phyloP scores from a whole-genome alignment of 2,888 invertebrate species.

The Anticlea derivata region DNA sequence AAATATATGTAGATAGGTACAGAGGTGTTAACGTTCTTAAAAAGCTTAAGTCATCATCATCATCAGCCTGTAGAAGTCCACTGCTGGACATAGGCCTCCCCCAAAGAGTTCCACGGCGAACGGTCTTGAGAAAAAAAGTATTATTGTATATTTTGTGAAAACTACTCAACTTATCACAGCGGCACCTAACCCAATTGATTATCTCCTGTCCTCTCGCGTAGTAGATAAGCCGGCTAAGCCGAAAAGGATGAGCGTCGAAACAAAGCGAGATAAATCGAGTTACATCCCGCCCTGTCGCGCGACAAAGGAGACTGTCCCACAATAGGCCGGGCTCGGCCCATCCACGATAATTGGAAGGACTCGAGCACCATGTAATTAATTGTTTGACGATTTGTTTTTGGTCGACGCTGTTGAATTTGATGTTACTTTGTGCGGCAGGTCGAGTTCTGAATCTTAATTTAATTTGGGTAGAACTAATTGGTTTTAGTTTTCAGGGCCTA shows the following conservation, averaged over 20 bases:
- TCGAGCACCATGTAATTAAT: conserved; percentile 32
- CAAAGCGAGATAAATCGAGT: conserved; percentile 33
- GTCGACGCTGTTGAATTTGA: conserved; percentile 14
- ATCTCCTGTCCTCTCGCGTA: conserved; percentile 8
- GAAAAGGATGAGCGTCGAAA: conserved; percentile 26
- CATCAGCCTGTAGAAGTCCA: too few relatives aligned
- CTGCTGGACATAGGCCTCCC: too few relatives aligned
- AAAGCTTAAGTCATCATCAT: too few relatives aligned
- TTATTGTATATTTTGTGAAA: conserved; percentile 9
- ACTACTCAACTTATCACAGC: conserved; percentile 2
- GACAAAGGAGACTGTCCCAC: conserved; percentile 16
- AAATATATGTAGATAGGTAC: too few relatives aligned
- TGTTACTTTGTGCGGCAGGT: background rate
- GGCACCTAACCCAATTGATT: conserved; percentile 18
- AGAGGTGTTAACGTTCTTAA: too few relatives aligned
- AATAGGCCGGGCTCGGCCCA: conserved; percentile 3
- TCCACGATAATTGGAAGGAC: conserved; percentile 29
- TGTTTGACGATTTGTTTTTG: conserved; percentile 31
- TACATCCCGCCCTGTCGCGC: conserved; percentile 18
- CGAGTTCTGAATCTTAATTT: conserved; percentile 10
- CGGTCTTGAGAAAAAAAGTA: too few relatives aligned
- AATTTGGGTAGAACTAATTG: conserved; percentile 14
- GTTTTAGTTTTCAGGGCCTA: conserved; percentile 12
- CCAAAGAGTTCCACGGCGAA: too few relatives aligned
- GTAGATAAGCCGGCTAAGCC: conserved; percentile 28